Evolutionary conservation across 2,888 invertebrate species (phyloP), one percentile per base, ranked within the genome.

Genomic region (Serrognathus titanus): DNA sequence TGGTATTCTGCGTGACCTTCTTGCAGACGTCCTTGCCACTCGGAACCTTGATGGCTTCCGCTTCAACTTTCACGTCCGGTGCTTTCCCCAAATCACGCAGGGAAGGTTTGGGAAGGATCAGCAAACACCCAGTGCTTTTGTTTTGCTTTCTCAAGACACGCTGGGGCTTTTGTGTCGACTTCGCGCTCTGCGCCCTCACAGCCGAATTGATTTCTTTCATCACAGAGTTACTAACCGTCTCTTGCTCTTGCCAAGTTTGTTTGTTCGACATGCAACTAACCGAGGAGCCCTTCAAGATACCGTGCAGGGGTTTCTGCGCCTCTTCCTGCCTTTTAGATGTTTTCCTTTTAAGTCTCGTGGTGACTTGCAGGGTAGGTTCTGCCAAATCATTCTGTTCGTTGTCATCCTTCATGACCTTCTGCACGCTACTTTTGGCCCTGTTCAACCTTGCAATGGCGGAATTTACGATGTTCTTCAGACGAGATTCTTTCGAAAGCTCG

Each of bases 1-100:
- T 62, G 7, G 62, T 62, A 9, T 59, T 61, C 20, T 52, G 57
- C 8, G 59, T 49, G 20, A 58, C 58, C 53, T 48, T 60, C 9
- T 50, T 40, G 43, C 53, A 53, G 41, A 56, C 48, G 3, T 56
- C 56, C 38, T 50, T 52, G 39, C 48, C n/a, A 39, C 38, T 12
- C n/a, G 45, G 11, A 35, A 13, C 9, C 24, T 31, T 10, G 37
- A 10, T 11, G 37, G 36, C 40, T 10, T 37, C 16, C 16, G 11
- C 10, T 2, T 46, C 3, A 6, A 10, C 24, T 16, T n/a, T 46
- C 24, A n/a, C 10, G 1, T 24, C 16, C 13, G 46, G 13, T 7
- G 46, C 13, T 6, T 13, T 24, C n/a, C 5, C 6, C 24, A 24
- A 10, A 6, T 46, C 38, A 24, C 9, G 24, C 24, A 31, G 24